Base-by-base conservation (phyloP, 2,888 invertebrate species). In the Blera fallax region DNA sequence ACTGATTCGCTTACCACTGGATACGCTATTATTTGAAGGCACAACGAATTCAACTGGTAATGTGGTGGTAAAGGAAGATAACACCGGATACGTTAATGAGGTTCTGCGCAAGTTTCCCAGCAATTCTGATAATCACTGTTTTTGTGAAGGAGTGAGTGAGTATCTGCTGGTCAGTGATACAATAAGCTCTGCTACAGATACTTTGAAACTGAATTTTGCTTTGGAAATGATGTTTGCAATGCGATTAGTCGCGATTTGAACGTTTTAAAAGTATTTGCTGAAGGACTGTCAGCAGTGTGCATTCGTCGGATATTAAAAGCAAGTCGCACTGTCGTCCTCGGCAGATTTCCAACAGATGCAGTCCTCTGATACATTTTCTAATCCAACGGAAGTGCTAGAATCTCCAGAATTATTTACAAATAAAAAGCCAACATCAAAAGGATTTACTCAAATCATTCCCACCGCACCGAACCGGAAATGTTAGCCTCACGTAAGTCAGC, bases 81-180 rank as follows among this genome's bases (percentile, higher is more conserved):
- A 40, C 50, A 58, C 24, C 45, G 65, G 65, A 40, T 7, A 40
- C 3, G 32, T 37, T 65, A 58, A 73, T 72, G 58, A 82, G 45
- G 82, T 43, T 54, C 45, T 83, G 83, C 83, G 83, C 83, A 83
- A 83, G 83, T 78, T 65, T 80, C 52, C 74, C 29, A 48, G 8
- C 29, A 24, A 60, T 58, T 34, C 16, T 45, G 34, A 21, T 73
- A 58, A 80, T 78, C 43, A 50, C 18, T 56, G 18, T 21, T 11
- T 34, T 18, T 43, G n/a, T 14, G 29, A 1, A 56, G 56, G 56
- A 43, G n/a, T n/a, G n/a, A 24, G 50, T n/a, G n/a, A 52, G 27
- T 29, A 52, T 52, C 27, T 52, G 6, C 7, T 52, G 52, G 29
- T 40, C 14, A 27, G 11, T 40, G n/a, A 11, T 14, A 18, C 18